phyloP scores from a whole-genome alignment of 53 echinoderm and acorn worm species.

The Antedon mediterranea region DNA sequence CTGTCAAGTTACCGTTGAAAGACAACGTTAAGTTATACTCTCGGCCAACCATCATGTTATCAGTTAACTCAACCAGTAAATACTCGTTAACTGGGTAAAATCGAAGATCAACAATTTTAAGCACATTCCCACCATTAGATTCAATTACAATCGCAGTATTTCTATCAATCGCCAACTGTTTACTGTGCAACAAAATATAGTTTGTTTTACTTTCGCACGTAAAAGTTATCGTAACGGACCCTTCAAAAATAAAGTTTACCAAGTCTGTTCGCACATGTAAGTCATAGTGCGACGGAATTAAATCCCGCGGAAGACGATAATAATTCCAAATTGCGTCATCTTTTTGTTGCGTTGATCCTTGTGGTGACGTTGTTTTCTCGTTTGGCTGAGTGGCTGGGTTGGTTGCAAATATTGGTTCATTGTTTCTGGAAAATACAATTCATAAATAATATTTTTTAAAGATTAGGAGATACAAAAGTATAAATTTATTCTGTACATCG shows the following conservation, averaged over 20 bases:
- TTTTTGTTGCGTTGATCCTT: not conserved
- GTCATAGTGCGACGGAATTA: slow-evolving; percentile 67
- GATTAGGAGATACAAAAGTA: not conserved
- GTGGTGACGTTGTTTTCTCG: not conserved
- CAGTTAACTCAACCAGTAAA: slow-evolving; percentile 36
- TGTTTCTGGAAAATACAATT: not conserved
- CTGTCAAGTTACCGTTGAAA: not conserved
- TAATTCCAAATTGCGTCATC: slow-evolving; percentile 35
- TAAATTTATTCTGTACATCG: not conserved
- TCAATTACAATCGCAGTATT: slow-evolving; percentile 7
- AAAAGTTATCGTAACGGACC: slow-evolving; percentile 33
- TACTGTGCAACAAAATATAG: slow-evolving; percentile 60
- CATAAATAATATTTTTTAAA: not conserved
- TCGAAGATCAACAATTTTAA: slow-evolving; percentile 22
- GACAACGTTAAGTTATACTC: not conserved
- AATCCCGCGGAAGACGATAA: slow-evolving; percentile 46
- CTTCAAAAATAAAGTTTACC: slow-evolving; percentile 33
- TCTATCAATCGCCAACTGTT: slow-evolving; percentile 20
- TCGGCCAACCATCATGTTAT: slow-evolving; percentile 15
- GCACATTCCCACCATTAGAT: slow-evolving; percentile 8
- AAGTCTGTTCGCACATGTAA: slow-evolving; percentile 50
- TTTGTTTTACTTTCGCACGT: slow-evolving; percentile 31
- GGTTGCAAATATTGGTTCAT: not conserved
- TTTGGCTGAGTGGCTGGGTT: not conserved
- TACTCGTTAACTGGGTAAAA: slow-evolving; percentile 39